phyloP scores from a whole-genome alignment of 1,140 invertebrate genomes.

The Magallana angulata region DNA sequence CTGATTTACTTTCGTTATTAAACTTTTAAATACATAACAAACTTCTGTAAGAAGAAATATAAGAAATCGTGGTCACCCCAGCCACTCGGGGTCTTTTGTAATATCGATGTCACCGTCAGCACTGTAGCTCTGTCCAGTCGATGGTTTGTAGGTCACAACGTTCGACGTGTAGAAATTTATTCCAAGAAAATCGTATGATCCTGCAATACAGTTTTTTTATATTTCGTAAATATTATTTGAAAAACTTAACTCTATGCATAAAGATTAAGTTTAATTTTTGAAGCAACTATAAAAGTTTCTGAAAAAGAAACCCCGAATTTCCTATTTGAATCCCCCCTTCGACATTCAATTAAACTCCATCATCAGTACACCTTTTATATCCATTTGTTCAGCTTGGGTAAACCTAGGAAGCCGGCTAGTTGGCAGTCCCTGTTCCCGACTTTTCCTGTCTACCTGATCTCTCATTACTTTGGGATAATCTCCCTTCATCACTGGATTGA shows the following conservation, averaged over 20 bases:
- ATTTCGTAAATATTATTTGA: background rate
- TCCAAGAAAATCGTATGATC: constrained; percentile 70
- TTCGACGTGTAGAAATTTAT: constrained; percentile 72
- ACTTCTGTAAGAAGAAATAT: too few species aligned
- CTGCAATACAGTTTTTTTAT: constrained; percentile 49
- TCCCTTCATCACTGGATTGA: constrained; percentile 73
- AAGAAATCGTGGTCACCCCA: constrained; percentile 53
- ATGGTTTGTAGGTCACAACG: constrained; percentile 58
- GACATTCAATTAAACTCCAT: too few species aligned
- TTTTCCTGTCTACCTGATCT: constrained; percentile 58
- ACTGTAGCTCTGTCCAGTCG: constrained; percentile 59
- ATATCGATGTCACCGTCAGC: constrained; percentile 60
- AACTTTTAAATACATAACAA: too few species aligned
- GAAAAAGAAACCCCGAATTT: background rate
- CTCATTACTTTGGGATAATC: constrained; percentile 78
- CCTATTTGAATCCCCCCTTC: background rate
- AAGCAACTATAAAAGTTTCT: background rate
- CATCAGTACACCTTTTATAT: constrained; percentile 48
- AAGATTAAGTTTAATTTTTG: background rate
- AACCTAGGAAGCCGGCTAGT: constrained; percentile 65
- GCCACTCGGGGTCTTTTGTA: constrained; percentile 62
- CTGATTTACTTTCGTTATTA: too few species aligned
- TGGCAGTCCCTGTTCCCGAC: constrained; percentile 51
- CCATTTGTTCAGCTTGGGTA: constrained; percentile 56
- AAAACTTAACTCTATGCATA: background rate